Base-by-base conservation (phyloP, 2,888 invertebrate genomes). In the Lithosia quadra region DNA sequence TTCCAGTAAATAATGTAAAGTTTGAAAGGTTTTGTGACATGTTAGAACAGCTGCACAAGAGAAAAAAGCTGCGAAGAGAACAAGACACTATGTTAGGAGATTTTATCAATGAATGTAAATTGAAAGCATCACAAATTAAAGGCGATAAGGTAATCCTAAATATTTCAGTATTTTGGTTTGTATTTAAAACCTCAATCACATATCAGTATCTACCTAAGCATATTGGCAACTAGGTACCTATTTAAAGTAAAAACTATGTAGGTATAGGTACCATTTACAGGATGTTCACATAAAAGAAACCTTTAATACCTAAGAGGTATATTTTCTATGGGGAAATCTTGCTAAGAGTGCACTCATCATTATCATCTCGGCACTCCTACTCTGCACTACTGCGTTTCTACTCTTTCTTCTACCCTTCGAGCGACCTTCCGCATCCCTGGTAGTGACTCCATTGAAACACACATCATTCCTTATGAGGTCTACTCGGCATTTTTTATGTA, bases 11-110 rank as follows among this genome's bases (percentile, higher is more conserved):
- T 76, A 80, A 86, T 63, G 88, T 96, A 71, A 78, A 86, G 75
- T 97, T 96, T 84, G 90, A 88, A 75, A 90, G 95, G 43, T 87
- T 97, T n/a, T 96, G 97, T 84, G 81, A 88, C 33, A 82, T 96
- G 24, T 95, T 97, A 72, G 97, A 97, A 78, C 94, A 95, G 80
- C 91, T 97, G 58, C 88, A 90, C 59, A 95, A 92, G 82, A 89
- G 88, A 63, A 94, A 90, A 81, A 89, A 86, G 64, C 86, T 88
- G 65, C 90, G 87, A 65, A 89, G 91, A 63, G 91, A 93, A 65
- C 96, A 96, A 89, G 86, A 87, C 56, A 90, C 89, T 71, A 86
- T 95, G 61, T 84, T 97, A 63, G 84, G 82, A 57, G 90, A 88
- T 60, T 96, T 95, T 80, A 88, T 96, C 18, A 84, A 92, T 69